Conservation (phyloP, 2,888 invertebrate species). For the Stenoptilia bipunctidactyla region DNA sequence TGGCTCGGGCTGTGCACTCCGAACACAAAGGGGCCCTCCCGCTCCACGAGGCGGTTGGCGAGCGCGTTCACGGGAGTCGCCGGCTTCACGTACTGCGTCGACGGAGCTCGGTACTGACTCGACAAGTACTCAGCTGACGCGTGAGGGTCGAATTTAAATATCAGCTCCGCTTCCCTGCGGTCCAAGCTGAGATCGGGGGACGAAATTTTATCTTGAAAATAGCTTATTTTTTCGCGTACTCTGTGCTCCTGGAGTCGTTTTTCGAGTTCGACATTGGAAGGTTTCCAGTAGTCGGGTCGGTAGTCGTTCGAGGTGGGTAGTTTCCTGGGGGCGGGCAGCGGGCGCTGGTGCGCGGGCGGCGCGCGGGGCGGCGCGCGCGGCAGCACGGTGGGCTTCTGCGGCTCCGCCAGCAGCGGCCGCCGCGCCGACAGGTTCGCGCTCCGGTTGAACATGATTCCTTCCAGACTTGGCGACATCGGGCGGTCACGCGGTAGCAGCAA, state of each 20-base stretch:
- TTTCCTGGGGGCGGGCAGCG: conserved; percentile 17
- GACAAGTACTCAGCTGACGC: conserved; percentile 56
- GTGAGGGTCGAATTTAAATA: conserved; percentile 61
- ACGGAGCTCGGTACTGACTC: conserved; percentile 52
- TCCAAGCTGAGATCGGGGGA: conserved; percentile 55
- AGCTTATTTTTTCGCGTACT: conserved; percentile 58
- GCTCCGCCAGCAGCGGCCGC: conserved; percentile 61
- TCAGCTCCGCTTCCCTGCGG: conserved; percentile 56
- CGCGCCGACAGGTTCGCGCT: conserved; percentile 60
- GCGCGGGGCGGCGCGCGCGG: conserved; percentile 59
- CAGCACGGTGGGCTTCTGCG: conserved; percentile 55
- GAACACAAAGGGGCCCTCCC: conserved; percentile 74
- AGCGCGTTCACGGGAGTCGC: conserved; percentile 58
- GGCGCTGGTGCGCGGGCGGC: conserved; percentile 43
- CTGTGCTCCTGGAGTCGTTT: conserved; percentile 51
- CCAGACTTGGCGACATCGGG: conserved; percentile 66
- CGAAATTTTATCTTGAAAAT: conserved; percentile 61
- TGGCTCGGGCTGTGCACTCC: conserved; percentile 70
- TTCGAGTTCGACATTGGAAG: conserved; percentile 62
- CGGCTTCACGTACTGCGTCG: conserved; percentile 55
- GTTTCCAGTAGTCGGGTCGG: conserved; percentile 58
- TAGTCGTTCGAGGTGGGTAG: conserved; percentile 37
- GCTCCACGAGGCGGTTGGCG: conserved; percentile 48
- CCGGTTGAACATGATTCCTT: conserved; percentile 67
- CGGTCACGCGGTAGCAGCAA: conserved; percentile 40